Conservation (phyloP, 2,113 vertebrate species). For the Hyperopisus bebe region DNA sequence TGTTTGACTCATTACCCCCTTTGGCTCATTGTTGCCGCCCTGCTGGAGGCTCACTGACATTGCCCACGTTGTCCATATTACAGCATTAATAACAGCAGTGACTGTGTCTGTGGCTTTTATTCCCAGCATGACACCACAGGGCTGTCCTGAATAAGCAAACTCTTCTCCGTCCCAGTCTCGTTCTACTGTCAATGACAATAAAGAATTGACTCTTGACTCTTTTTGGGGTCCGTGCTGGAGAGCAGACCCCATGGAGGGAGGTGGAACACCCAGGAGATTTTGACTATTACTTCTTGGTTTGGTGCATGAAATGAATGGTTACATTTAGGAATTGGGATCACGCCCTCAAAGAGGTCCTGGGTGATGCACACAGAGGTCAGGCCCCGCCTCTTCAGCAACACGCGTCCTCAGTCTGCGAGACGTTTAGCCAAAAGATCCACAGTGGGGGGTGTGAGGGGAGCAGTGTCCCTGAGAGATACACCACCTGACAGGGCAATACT, state of each 20-base stretch:
- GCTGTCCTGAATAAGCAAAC: neutral
- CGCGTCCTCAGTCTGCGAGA: neutral
- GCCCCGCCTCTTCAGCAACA: no score
- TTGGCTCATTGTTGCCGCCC: neutral
- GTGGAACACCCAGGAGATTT: neutral
- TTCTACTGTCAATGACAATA: neutral
- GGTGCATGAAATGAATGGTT: no score
- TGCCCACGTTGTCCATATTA: neutral
- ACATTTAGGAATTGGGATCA: no score
- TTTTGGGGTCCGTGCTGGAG: neutral
- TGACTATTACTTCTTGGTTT: neutral
- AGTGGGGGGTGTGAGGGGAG: neutral
- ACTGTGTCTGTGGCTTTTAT: neutral
- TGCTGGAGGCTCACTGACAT: neutral
- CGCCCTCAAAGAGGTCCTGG: no score
- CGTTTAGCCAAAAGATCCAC: neutral
- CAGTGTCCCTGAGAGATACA: neutral
- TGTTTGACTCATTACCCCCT: neutral
- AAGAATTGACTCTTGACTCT: neutral
- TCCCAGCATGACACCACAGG: neutral
- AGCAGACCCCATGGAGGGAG: neutral
- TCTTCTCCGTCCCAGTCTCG: neutral
- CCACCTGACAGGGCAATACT: no score
- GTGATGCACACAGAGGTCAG: no score
- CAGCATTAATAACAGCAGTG: neutral